phyloP scores from a whole-genome alignment of 2,797 vertebrate genomes.

The Enteromius treurensis region DNA sequence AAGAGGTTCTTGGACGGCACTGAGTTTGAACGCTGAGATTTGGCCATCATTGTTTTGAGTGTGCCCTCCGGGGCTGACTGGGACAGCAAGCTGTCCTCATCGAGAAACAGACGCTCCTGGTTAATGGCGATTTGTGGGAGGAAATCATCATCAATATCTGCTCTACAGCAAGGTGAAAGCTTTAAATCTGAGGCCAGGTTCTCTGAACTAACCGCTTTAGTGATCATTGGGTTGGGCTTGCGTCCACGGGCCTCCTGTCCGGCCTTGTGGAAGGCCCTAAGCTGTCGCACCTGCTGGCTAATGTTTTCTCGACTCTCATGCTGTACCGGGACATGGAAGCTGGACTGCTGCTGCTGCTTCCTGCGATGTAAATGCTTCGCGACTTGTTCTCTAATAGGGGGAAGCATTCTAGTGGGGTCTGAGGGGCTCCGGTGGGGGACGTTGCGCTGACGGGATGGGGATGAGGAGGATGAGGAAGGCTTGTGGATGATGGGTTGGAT shows the following conservation, averaged over 20 bases:
- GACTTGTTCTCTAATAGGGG: constrained; percentile 50
- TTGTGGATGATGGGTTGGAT: constrained; percentile 67
- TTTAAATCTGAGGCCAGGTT: background rate
- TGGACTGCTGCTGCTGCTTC: background rate
- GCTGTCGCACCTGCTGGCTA: constrained; percentile 67
- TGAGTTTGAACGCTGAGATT: constrained; percentile 24
- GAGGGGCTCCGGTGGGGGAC: constrained; percentile 54
- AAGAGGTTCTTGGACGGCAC: background rate
- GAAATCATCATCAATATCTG: constrained; percentile 63
- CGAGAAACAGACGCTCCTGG: background rate
- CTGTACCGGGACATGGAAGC: constrained; percentile 64
- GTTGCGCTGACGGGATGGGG: constrained; percentile 57
- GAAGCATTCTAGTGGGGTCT: constrained; percentile 50
- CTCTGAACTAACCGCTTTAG: constrained; percentile 67
- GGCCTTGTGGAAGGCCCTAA: constrained; percentile 59
- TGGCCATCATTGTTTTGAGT: background rate
- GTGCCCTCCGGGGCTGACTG: constrained; percentile 55
- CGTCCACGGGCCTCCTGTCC: constrained; percentile 32
- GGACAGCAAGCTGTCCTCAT: background rate
- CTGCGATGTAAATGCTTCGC: background rate
- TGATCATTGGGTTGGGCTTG: constrained; percentile 49
- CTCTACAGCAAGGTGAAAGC: constrained; percentile 65
- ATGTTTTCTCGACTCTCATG: constrained; percentile 61
- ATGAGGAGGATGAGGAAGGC: constrained; percentile 60
- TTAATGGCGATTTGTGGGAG: constrained; percentile 25